Base-by-base conservation (phyloP, 2,888 invertebrate genomes). In the Sinopyrophorus schimmeli region DNA sequence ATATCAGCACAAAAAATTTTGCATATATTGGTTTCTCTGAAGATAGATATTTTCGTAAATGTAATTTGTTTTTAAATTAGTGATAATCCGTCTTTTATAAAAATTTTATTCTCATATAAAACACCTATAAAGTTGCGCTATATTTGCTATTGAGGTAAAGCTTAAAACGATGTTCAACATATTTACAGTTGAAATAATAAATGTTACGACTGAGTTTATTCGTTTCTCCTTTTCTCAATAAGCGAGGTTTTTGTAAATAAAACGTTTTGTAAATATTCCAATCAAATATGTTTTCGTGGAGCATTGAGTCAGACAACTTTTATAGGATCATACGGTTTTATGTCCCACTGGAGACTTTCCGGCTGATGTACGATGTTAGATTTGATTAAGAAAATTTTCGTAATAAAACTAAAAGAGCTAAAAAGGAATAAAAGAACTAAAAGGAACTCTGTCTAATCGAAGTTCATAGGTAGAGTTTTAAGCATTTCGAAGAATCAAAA, bases 351-450 rank as follows among this genome's bases (percentile, higher is more conserved):
- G 65, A 64, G 64, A 63, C 54, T 60, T 52, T 63, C 60, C 61
- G 59, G 56, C 62, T 63, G 65, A 66, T 64, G 63, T 62, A 60
- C 61, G 50, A 57, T 54, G 62, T 62, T 63, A 63, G 59, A 64
- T 66, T 67, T 67, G 67, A 67, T 67, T 67, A 65, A 65, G 63
- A 65, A 65, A 64, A 65, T 63, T 63, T 60, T 55, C 59, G 55
- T 58, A 60, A 61, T 62, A 61, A 63, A 63, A 61, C 59, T 58
- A 58, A 59, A 58, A 40, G 39, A 30, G 28, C 21, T 17, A 39
- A 40, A 50, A 50, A 31, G 32, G 28, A 46, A 35, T 40, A 51
- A 47, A 51, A 27, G 27, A 41, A 37, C 35, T 31, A 40, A 28
- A 55, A 54, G 53, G 47, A 55, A 49, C 44, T 38, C 28, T 46